These are phyloP conservation scores for Melanaphis sacchari DNA, from an alignment of 1,140 invertebrate genomes.

Conservation along the genomic window DNA sequence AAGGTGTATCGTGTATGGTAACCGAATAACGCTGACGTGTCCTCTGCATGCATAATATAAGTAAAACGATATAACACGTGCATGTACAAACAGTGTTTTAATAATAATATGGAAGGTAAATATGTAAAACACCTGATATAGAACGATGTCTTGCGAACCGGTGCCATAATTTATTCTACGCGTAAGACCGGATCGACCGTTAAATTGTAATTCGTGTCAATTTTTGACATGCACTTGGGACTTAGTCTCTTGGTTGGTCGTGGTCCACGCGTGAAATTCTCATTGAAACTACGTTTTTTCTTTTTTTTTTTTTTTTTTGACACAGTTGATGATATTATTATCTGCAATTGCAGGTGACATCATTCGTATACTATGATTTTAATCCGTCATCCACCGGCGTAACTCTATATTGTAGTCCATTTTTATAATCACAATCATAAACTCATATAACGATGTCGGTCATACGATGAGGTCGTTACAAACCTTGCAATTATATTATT, in stretches of 20 bases:
- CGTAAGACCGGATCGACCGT: neutral
- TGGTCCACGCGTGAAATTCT: neutral
- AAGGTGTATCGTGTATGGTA: neutral
- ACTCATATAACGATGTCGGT: neutral
- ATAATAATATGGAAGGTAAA: neutral
- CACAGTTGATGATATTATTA: neutral
- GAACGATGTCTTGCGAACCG: neutral
- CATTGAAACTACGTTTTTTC: neutral
- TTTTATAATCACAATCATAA: neutral
- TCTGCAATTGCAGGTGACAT: neutral
- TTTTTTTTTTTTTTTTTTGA: neutral
- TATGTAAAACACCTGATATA: neutral
- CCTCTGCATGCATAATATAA: neutral
- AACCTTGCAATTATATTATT: neutral
- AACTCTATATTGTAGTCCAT: neutral
- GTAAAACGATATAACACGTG: constrained; percentile 12
- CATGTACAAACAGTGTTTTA: neutral
- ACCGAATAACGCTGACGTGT: constrained; percentile 18
- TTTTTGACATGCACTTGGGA: neutral
- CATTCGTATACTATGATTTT: neutral
- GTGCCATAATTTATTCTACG: neutral
- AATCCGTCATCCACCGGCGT: neutral
- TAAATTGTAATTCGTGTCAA: neutral
- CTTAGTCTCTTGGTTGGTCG: neutral
- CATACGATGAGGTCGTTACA: neutral